Percentiles rank a stretch among this genome's conserved stretches.
These are phyloP conservation scores for Opisthocomus hoazin DNA, from an alignment of 2,113 vertebrate species.

Conservation along the genomic window DNA sequence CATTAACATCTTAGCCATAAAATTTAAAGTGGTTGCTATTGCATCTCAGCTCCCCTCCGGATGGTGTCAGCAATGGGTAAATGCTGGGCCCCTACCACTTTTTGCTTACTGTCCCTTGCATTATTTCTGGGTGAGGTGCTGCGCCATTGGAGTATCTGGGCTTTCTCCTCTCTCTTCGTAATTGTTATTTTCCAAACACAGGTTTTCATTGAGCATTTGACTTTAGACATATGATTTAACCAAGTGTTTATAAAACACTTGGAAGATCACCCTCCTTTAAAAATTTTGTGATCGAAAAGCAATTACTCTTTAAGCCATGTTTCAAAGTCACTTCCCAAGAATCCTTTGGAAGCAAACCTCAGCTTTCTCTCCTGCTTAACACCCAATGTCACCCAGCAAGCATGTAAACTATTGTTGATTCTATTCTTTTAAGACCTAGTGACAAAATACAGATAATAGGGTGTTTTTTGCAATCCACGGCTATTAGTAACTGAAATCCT, in stretches of 20 bases:
- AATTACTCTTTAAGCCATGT: constrained; percentile 5
- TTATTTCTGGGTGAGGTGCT: constrained; percentile 9
- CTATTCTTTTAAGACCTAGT: not conserved
- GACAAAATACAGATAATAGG: not conserved
- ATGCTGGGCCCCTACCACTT: not conserved
- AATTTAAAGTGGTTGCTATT: not conserved
- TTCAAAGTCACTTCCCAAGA: constrained; percentile 33
- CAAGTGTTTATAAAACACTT: constrained; percentile 49
- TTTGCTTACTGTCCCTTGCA: not conserved
- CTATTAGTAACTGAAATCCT: not conserved
- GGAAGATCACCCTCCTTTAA: constrained; percentile 40
- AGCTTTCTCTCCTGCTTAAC: not conserved
- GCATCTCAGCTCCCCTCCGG: not conserved
- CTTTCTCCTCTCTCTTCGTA: not conserved
- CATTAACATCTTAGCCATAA: not conserved
- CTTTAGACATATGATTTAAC: constrained; percentile 11
- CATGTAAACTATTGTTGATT: not conserved
- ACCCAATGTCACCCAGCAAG: not conserved
- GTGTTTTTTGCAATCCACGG: not conserved
- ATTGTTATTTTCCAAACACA: not conserved
- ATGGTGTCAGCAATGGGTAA: not conserved
- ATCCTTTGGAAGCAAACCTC: not conserved
- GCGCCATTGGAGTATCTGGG: not conserved
- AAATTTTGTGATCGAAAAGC: constrained; percentile 43
- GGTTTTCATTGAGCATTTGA: not conserved